Base-by-base conservation (phyloP, 2,797 vertebrate species). In the Anguilla obscura region DNA sequence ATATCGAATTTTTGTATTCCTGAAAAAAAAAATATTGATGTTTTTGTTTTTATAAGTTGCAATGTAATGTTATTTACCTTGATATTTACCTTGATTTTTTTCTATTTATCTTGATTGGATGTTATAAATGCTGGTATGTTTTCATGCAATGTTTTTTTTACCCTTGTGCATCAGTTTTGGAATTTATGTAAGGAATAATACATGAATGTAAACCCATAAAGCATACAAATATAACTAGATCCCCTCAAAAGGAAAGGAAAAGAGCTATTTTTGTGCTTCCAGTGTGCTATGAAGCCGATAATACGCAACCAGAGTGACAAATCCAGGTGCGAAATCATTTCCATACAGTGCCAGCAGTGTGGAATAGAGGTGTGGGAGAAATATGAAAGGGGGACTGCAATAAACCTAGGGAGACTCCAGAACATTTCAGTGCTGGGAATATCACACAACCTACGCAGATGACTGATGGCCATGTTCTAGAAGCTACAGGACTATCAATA, bases 271-370 rank as follows among this genome's bases (percentile, higher is more conserved):
- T 50, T 50, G 40, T 50, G 7, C 79, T n/a, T 82, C 45, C 24
- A 7, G 18, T 82, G 21, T 10, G 16, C 45, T 9, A 24, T 48
- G 45, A 36, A 16, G 33, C 24, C 76, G 40, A 45, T 82, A n/a
- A 82, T 50, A 48, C 40, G 24, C 18, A 36, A 40, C 74, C 74
- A 76, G 69, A 36, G 74, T 36, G 14, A 36, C 79, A 82, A 48
- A 21, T 48, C 82, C 36, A 60, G 71, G 58, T 69, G 80, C 54
- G 63, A 88, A 88, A 69, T 88, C 14, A 79, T 79, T 79, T 79
- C 66, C 63, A 84, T 87, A 24, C 66, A 36, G 82, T 85, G 50
- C 10, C 33, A 85, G 63, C 74, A n/a, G 71, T 40, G 45, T 56
- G 52, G 48, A 71, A 40, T 36, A 52, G 76, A 48, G 40, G 18